A percentile compares a stretch with the other conserved stretches of the same genome.
These are phyloP conservation scores for Salvelinus sp. DNA, from an alignment of 2,113 vertebrate species.

Conservation along the genomic window DNA sequence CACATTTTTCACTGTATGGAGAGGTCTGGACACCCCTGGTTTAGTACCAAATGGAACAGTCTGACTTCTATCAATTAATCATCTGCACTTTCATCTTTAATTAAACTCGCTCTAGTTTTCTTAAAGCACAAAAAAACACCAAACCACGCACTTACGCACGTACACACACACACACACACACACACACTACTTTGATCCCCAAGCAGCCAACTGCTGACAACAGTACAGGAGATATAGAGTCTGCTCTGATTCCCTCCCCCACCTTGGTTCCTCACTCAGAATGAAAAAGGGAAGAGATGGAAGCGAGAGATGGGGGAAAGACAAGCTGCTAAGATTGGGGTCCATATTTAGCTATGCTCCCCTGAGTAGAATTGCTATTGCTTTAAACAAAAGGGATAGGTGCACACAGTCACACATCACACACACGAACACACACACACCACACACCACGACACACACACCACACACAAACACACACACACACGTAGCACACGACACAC, in stretches of 20 bases:
- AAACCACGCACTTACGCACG: neutral
- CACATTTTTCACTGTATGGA: neutral
- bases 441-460: neutral
- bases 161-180: constrained; percentile 23
- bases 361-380: neutral
- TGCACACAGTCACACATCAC: neutral
- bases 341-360: neutral
- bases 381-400: neutral
- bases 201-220: constrained; percentile 10
- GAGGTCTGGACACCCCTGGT: constrained; percentile 11
- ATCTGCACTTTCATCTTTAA: constrained; percentile 73
- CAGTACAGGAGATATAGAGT: constrained; percentile 4
- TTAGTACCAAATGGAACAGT: constrained; percentile 36
- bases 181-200: constrained; percentile 16
- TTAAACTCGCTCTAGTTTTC: constrained; percentile 63
- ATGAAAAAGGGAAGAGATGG: neutral
- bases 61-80: constrained; percentile 70
- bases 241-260: neutral
- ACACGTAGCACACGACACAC: no score
- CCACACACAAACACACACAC: constrained; percentile 3
- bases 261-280: neutral
- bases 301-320: neutral
- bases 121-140: constrained; percentile 25
- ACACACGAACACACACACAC: neutral
- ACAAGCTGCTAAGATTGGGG: neutral